Percentiles rank a stretch among this genome's conserved stretches.
phyloP scores from a whole-genome alignment of 30 jellyfish, hydroid and myxozoan species.

The Chrysaora quinquecirrha region DNA sequence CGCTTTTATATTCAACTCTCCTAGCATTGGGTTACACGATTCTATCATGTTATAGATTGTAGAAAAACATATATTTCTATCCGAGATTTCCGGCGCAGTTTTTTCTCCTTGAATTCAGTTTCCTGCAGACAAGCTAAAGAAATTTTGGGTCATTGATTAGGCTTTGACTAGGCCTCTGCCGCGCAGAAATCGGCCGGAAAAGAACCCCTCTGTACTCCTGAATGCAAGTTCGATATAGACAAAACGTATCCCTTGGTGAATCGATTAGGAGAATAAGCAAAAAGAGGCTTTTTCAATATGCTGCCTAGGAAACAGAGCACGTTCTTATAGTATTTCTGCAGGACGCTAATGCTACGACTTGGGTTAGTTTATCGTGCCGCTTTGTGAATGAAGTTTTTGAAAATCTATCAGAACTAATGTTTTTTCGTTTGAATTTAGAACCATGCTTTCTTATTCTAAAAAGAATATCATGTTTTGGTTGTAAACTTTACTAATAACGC shows the following conservation, averaged over 20 bases:
- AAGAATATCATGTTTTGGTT: no score
- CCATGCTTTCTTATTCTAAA: no score
- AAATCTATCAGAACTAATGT: no score
- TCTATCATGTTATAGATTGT: background rate
- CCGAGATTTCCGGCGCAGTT: conserved; percentile 3
- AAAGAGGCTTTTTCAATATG: no score
- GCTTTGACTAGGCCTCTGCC: background rate
- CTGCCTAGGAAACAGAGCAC: no score
- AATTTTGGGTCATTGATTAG: background rate
- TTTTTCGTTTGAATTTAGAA: no score
- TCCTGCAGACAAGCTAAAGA: background rate
- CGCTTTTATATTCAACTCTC: no score
- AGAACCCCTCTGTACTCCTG: background rate
- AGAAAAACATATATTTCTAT: background rate
- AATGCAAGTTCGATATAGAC: background rate
- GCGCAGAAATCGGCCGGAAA: background rate
- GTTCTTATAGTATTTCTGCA: background rate
- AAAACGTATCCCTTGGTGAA: background rate
- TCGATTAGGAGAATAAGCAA: background rate
- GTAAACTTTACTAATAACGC: no score
- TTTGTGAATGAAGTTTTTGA: no score
- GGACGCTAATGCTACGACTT: no score
- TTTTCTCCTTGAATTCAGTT: background rate
- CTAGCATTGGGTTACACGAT: background rate
- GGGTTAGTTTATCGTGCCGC: no score